Evolutionary conservation across 1,140 invertebrate species (phyloP).

Genomic region (Stegodyphus mimosarum): DNA sequence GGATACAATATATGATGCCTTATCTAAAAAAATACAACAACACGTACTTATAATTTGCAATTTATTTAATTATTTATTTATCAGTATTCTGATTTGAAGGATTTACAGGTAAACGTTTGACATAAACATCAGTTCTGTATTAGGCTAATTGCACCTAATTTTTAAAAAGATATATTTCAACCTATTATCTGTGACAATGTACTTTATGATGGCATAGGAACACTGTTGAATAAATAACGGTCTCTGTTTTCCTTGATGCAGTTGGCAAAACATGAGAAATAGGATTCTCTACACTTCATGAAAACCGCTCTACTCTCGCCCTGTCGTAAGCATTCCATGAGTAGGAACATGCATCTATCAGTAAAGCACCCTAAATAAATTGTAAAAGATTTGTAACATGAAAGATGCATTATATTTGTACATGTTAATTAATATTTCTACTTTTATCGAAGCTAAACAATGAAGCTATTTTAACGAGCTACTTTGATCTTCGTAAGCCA

Average conservation of each 20-base stretch:
- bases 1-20: not conserved
- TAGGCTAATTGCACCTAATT: not conserved
- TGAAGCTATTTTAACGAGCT: too few species aligned
- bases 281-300: conserved; percentile 14
- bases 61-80: too few species aligned
- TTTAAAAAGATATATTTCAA: not conserved
- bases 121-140: not conserved
- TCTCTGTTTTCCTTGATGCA: conserved; percentile 35
- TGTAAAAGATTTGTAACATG: too few species aligned
- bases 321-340: conserved; percentile 11
- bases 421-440: too few species aligned
- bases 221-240: conserved; percentile 24
- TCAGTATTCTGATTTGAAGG: too few species aligned
- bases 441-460: too few species aligned
- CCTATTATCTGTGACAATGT: not conserved
- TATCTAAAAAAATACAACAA: not conserved
- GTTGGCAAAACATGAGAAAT: conserved; percentile 13
- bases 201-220: conserved; percentile 5
- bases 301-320: conserved; percentile 2
- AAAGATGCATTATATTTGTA: too few species aligned
- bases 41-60: not conserved
- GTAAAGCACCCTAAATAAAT: not conserved
- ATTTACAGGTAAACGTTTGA: not conserved
- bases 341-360: conserved; percentile 18
- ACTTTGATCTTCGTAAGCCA: too few species aligned